Conservation (phyloP, 2,113 vertebrate species). For the Prionailurus viverrinus region DNA sequence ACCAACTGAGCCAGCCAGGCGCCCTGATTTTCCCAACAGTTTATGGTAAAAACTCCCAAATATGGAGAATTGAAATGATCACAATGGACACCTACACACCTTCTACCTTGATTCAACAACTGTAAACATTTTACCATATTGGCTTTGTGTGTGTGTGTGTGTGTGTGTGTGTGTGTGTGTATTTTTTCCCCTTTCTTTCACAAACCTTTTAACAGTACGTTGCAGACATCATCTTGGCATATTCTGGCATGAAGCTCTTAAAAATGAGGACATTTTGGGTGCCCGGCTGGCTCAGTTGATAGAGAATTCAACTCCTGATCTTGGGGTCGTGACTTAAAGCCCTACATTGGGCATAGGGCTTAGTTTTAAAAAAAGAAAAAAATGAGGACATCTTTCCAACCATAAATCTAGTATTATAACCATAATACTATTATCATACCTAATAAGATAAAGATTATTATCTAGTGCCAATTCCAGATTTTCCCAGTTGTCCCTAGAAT, state of each 20-base stretch:
- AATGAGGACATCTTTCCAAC: neutral
- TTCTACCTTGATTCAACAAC: neutral
- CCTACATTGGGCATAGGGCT: neutral
- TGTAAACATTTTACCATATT: constrained; percentile 16
- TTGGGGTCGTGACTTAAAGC: neutral
- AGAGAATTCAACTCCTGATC: neutral
- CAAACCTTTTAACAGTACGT: constrained; percentile 36
- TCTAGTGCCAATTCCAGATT: neutral
- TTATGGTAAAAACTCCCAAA: constrained; percentile 38
- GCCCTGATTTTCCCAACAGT: neutral
- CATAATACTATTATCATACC: neutral
- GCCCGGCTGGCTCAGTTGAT: neutral
- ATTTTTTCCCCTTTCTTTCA: neutral
- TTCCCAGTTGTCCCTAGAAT: constrained; percentile 13
- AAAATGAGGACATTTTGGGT: neutral
- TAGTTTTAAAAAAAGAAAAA: neutral
- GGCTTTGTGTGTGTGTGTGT: neutral
- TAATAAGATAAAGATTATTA: neutral
- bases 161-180: accelerated
- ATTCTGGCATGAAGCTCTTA: constrained; percentile 46
- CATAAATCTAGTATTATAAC: neutral
- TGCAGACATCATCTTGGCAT: constrained; percentile 7
- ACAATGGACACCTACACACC: neutral
- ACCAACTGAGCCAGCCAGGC: no score
- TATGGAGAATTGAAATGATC: neutral